phyloP scores from a whole-genome alignment of 2,797 vertebrate species.

The Harpagifer antarcticus region DNA sequence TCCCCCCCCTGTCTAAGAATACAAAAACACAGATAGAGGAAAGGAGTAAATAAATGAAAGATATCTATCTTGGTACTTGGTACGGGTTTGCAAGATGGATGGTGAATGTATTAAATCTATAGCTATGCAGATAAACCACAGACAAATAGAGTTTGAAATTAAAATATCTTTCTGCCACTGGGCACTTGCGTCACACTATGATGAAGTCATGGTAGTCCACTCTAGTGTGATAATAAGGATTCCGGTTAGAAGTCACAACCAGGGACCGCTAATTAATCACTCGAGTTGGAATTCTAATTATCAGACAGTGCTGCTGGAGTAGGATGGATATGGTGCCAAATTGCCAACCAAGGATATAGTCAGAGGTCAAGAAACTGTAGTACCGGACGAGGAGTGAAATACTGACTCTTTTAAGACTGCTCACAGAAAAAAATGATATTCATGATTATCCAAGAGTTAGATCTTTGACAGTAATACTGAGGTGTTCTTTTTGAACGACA shows the following conservation, averaged over 20 bases:
- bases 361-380: slow-evolving; percentile 76
- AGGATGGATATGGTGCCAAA: slow-evolving; percentile 79
- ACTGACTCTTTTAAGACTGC: slow-evolving; percentile 44
- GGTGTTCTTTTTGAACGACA: slow-evolving; percentile 10
- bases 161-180: neutral
- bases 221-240: slow-evolving; percentile 63
- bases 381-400: slow-evolving; percentile 48
- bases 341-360: slow-evolving; percentile 75
- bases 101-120: slow-evolving; percentile 12
- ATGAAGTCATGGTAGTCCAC: slow-evolving; percentile 65
- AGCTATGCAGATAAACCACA: neutral
- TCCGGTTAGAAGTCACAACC: slow-evolving; percentile 73
- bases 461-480: slow-evolving; percentile 44
- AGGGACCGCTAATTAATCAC: slow-evolving; percentile 79
- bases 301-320: slow-evolving; percentile 74
- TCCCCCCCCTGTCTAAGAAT: slow-evolving; percentile 19
- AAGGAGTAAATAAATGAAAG: slow-evolving; percentile 33
- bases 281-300: slow-evolving; percentile 82
- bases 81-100: slow-evolving; percentile 7
- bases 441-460: slow-evolving; percentile 29
- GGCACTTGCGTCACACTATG: slow-evolving; percentile 27
- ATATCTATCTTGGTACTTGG: slow-evolving; percentile 16
- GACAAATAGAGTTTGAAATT: neutral
- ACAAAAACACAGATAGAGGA: slow-evolving; percentile 33
- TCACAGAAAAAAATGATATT: slow-evolving; percentile 36